A percentile compares a stretch with the other conserved stretches of the same genome.
Evolutionary conservation across 2,888 invertebrate genomes (phyloP).

Genomic region (Tetragonula carbonaria): DNA sequence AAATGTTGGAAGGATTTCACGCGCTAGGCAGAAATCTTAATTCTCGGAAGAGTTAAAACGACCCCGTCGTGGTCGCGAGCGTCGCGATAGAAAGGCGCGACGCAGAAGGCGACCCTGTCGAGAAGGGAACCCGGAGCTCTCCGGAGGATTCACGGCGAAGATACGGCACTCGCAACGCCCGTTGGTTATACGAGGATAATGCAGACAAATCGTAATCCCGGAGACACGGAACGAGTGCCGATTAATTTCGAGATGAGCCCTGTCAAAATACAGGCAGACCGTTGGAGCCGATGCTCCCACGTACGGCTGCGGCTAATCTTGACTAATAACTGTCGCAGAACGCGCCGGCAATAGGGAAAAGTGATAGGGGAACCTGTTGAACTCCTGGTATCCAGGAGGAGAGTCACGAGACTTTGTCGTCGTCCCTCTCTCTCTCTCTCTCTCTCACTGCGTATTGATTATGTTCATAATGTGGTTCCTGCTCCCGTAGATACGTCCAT

Average conservation of each 20-base stretch:
- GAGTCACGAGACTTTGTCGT: conserved; percentile 35
- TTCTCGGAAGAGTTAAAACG: conserved; percentile 65
- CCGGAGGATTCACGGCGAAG: not conserved
- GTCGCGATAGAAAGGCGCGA: conserved; percentile 38
- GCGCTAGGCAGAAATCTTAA: conserved; percentile 68
- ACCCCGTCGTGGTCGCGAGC: conserved; percentile 10
- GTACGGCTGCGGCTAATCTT: conserved; percentile 75
- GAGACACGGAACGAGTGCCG: conserved; percentile 77
- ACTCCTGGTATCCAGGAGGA: conserved; percentile 34
- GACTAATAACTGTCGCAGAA: conserved; percentile 80
- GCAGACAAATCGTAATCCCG: conserved; percentile 82
- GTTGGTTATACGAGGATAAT: conserved; percentile 73
- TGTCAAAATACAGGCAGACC: conserved; percentile 79
- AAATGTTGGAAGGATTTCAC: conserved; percentile 66
- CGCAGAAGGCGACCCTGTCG: conserved; percentile 1
- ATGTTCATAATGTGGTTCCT: conserved; percentile 41
- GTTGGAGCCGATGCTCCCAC: conserved; percentile 65
- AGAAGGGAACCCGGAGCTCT: not conserved
- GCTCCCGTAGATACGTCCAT: conserved; percentile 59
- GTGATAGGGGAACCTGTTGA: conserved; percentile 53
- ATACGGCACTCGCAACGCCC: conserved; percentile 47
- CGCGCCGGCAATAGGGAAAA: conserved; percentile 46
- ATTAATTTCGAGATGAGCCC: conserved; percentile 82
- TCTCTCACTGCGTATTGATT: not conserved
- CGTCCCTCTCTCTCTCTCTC: not conserved